Evolutionary conservation across 2,113 vertebrate species (phyloP), one percentile per base, ranked within the genome.

Genomic region (Scolopax mira): DNA sequence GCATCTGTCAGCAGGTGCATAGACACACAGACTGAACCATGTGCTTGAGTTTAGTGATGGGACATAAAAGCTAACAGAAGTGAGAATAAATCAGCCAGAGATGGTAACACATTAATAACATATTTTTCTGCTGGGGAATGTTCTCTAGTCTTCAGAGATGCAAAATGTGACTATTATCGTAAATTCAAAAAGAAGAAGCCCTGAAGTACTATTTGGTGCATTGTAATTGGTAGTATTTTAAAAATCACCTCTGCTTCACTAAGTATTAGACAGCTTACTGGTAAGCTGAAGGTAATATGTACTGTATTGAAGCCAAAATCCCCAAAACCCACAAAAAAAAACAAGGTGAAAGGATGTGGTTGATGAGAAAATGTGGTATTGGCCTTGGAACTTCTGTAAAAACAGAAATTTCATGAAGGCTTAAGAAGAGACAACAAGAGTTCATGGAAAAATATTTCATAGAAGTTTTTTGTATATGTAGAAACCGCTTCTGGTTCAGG

Each of bases 1-100:
- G 30, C 71, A 11, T 93, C 83, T 95, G 83, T 33, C 80, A 79
- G 85, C 81, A 95, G 92, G 79, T 89, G 65, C 73, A 33, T 73
- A 62, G 61, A 49, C 1, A 5, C 33, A n/a, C 35, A 78, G 67
- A 85, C 90, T 89, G 86, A 95, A 85, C 86, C 70, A 83, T 79
- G 58, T 92, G 71, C 77, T 96, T 93, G 46, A 31, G 41, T 92
- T 97, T 96, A 97, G 93, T 62, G 39, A 93, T 84, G 64, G 73
- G 33, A 74, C 71, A 89, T 97, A 97, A 97, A 93, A 91, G 33
- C 22, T 70, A 89, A 66, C 93, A 97, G 91, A 97, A 95, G 89
- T 90, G 49, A 91, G 69, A 80, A 86, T 60, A 74, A 72, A 84
- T 86, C 28, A 54, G 11, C 25, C 5, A 5, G 42, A 66, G 57